Conservation (phyloP, 2,888 invertebrate genomes). For the Geotrupes spiniger region DNA sequence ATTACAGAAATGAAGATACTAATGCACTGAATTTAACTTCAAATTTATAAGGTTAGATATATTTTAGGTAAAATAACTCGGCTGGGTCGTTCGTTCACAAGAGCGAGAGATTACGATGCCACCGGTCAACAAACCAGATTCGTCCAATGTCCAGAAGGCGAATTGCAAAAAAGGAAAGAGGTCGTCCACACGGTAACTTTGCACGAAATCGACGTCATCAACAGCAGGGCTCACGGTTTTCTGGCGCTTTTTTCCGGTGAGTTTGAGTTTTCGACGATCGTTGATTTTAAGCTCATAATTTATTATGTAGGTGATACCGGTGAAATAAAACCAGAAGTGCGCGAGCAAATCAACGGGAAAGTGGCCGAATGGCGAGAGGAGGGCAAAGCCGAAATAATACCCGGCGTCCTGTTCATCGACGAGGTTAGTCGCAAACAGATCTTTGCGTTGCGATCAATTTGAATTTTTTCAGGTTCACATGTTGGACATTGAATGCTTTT, state of each 20-base stretch:
- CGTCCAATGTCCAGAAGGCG: conserved; percentile 98
- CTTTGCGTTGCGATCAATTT: neutral
- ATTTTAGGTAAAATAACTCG: conserved; percentile 51
- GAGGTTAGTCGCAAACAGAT: conserved; percentile 57
- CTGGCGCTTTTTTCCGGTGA: conserved; percentile 90
- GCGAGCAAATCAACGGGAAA: conserved; percentile 95
- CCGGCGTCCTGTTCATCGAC: conserved; percentile 95
- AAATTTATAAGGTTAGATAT: too few relatives aligned
- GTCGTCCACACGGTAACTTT: conserved; percentile 96
- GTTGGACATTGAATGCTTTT: conserved; percentile 99
- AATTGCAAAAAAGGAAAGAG: conserved; percentile 96
- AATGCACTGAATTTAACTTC: too few relatives aligned
- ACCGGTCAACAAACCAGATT: conserved; percentile 81
- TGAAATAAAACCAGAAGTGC: conserved; percentile 95
- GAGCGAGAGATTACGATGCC: conserved; percentile 97
- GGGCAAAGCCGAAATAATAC: conserved; percentile 98
- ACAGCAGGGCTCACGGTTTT: conserved; percentile 96
- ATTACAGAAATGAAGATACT: too few relatives aligned
- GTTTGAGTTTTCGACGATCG: neutral
- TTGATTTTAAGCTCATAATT: conserved; percentile 5
- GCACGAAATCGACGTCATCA: conserved; percentile 99
- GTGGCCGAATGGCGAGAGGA: conserved; percentile 98
- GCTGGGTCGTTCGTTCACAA: conserved; percentile 90
- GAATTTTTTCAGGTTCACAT: conserved; percentile 72
- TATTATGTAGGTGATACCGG: conserved; percentile 84